These are phyloP conservation scores for Argyra leucocephala DNA, from an alignment of 2,888 invertebrate species.

Conservation along the genomic window DNA sequence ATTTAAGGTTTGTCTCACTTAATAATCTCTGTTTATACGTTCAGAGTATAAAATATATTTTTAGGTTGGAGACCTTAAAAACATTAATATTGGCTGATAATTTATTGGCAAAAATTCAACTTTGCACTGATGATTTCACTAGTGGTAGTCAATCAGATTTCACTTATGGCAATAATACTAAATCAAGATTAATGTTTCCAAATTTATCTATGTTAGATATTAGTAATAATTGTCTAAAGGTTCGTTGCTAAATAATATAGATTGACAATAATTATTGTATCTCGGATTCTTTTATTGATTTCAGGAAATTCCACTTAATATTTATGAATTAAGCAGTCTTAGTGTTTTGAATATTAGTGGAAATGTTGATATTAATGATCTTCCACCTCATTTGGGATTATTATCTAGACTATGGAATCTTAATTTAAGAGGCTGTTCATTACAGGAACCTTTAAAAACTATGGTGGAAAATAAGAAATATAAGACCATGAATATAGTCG, in stretches of 20 bases:
- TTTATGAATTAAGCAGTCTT: slow-evolving; percentile 75
- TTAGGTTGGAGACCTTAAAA: slow-evolving; percentile 37
- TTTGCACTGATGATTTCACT: slow-evolving; percentile 65
- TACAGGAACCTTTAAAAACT: slow-evolving; percentile 77
- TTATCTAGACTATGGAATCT: slow-evolving; percentile 93
- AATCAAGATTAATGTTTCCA: slow-evolving; percentile 75
- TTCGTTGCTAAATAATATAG: too few species aligned
- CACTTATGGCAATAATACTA: slow-evolving; percentile 48
- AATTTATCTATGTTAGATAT: slow-evolving; percentile 91
- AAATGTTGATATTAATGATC: slow-evolving; percentile 63
- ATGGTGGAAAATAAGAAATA: slow-evolving; percentile 89
- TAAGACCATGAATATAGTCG: slow-evolving; percentile 87
- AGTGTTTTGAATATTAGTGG: slow-evolving; percentile 86
- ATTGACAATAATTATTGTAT: neutral
- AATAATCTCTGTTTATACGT: neutral
- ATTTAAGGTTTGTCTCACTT: slow-evolving; percentile 62
- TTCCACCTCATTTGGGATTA: slow-evolving; percentile 92
- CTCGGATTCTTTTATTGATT: slow-evolving; percentile 27
- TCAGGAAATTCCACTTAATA: slow-evolving; percentile 64
- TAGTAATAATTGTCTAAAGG: slow-evolving; percentile 69
- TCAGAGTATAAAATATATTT: neutral
- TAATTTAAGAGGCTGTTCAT: slow-evolving; percentile 78
- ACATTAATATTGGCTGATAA: slow-evolving; percentile 71
- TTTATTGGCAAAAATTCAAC: slow-evolving; percentile 65
- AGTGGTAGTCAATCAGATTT: slow-evolving; percentile 54